Conservation (phyloP, 2,888 invertebrate genomes). For the Pyrochroa serraticornis region DNA sequence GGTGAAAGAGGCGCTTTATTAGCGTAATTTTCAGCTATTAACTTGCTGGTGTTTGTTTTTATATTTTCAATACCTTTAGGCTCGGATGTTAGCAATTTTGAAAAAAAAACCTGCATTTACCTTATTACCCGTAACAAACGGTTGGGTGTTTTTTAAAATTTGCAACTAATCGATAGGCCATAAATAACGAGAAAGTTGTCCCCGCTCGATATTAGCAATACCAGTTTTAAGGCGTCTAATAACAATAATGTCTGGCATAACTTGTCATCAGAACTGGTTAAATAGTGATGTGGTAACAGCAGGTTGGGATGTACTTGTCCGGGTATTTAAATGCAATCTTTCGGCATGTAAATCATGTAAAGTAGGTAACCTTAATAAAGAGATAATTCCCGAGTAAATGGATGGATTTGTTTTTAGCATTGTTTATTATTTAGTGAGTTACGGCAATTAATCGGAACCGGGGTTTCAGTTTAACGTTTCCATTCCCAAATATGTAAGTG, state of each 20-base stretch:
- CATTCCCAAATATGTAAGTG: conserved; percentile 5
- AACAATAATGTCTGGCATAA: background rate
- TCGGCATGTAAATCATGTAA: background rate
- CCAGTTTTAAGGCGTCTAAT: conserved; percentile 3
- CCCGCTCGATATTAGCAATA: conserved; percentile 6
- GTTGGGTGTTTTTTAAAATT: background rate
- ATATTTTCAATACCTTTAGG: too few relatives aligned
- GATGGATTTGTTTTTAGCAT: background rate
- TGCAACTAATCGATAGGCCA: background rate
- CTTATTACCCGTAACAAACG: too few relatives aligned
- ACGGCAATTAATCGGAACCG: background rate
- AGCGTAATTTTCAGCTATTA: too few relatives aligned
- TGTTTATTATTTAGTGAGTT: background rate
- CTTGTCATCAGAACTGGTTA: background rate
- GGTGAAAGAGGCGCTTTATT: too few relatives aligned
- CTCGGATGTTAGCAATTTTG: background rate
- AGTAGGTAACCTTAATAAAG: too few relatives aligned
- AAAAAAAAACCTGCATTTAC: background rate
- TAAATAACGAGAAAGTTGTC: conserved; percentile 8
- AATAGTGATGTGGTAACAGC: too few relatives aligned
- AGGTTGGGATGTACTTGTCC: too few relatives aligned
- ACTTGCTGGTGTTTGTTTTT: too few relatives aligned
- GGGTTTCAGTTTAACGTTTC: conserved; percentile 2
- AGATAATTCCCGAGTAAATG: background rate
- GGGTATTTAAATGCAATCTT: too few relatives aligned